Evolutionary conservation across 1,140 invertebrate genomes (phyloP), one percentile per base, ranked within the genome.

Genomic region (Pogonomyrmex barbatus): DNA sequence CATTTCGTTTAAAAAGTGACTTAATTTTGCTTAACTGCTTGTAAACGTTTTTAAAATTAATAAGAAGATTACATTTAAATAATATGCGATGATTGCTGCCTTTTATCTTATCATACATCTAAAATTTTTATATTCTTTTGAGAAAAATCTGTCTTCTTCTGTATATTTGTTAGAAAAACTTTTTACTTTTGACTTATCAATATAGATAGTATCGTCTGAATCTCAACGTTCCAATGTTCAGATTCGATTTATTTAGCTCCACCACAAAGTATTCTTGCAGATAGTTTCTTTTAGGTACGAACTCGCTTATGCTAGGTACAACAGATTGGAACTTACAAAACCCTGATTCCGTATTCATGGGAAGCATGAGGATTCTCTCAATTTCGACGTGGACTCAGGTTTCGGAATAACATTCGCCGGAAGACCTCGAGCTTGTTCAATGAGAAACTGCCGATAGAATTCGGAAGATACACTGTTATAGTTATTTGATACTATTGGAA

Each of bases 341-440:
- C 58, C 63, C 86, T 92, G 85, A 92, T 92, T 87, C 42, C 60
- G 90, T 92, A 92, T 92, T 92, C 91, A 92, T 92, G 89, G 82
- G 86, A 92, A 91, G 86, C 91, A 87, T 81, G 81, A 85, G 85
- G 73, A 89, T 89, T 89, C 77, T 70, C 56, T 78, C 62, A 78
- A 85, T 85, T 76, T 79, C 78, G 65, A 81, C 78, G 85, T 78
- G 79, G 70, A 63, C 81, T 89, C 85, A 47, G 77, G 47, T 56
- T 85, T 63, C 73, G 47, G 12, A 85, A 75, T 24, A 73, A 36
- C 30, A 36, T 56, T 79, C 54, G 56, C 36, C 54, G 62, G 24
- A 68, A 67, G 56, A 65, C 17, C 50, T 45, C 77, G 85, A 2
- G 52, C 52, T 58, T 50, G 84, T 33, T 82, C 52, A 50, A 87